These are phyloP conservation scores for Phanerotoma sp. DNA, from an alignment of 2,888 invertebrate genomes.

Conservation along the genomic window DNA sequence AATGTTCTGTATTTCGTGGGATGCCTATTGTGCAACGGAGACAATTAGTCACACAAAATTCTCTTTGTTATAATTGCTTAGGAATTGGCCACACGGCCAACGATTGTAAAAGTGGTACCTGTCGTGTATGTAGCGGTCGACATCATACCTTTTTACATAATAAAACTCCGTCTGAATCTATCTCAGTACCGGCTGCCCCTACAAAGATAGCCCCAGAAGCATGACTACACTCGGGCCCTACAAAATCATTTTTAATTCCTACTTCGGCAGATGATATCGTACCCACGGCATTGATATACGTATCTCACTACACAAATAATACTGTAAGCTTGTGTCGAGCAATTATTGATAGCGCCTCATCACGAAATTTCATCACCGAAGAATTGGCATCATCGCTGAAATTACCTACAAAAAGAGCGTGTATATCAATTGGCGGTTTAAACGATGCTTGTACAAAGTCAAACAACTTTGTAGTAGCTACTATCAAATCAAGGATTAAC, in stretches of 20 bases:
- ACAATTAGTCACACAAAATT: not conserved
- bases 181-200: too few species aligned
- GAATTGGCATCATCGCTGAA: too few species aligned
- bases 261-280: not conserved
- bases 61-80: slow-evolving; percentile 17
- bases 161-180: too few species aligned
- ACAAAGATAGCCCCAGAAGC: too few species aligned
- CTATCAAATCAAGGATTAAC: not conserved
- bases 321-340: not conserved
- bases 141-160: slow-evolving; percentile 7
- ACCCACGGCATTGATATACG: too few species aligned
- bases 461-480: not conserved
- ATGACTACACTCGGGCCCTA: not conserved
- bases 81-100: not conserved
- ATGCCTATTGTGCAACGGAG: not conserved
- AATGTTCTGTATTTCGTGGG: not conserved
- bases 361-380: not conserved
- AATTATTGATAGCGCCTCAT: not conserved
- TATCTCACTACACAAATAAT: too few species aligned
- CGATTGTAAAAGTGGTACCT: not conserved
- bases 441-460: not conserved
- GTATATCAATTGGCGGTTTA: too few species aligned
- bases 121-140: not conserved
- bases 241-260: not conserved
- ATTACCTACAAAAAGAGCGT: too few species aligned